These are phyloP conservation scores for Wasmannia auropunctata DNA, from an alignment of 1,140 invertebrate species.

Conservation along the genomic window DNA sequence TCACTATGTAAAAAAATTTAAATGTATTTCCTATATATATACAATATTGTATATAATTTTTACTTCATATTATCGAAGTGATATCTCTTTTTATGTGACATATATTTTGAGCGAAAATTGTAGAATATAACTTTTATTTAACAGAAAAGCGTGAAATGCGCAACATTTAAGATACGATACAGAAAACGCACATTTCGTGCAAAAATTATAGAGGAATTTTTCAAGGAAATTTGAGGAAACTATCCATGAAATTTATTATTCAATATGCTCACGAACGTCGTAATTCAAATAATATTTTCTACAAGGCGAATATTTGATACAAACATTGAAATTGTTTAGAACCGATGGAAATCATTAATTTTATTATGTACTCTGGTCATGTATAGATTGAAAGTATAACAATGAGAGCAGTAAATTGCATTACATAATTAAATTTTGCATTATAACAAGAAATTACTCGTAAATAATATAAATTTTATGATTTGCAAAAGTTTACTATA, in stretches of 20 bases:
- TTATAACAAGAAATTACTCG: neutral
- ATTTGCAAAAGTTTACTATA: neutral
- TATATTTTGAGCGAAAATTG: neutral
- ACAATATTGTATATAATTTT: neutral
- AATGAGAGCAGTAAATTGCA: neutral
- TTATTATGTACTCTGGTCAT: neutral
- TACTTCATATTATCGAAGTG: neutral
- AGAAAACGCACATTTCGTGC: neutral
- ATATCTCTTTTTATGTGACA: too few species aligned
- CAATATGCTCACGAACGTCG: neutral
- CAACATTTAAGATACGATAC: neutral
- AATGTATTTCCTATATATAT: neutral
- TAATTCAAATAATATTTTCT: neutral
- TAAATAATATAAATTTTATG: neutral
- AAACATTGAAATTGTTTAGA: neutral
- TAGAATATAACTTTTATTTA: neutral
- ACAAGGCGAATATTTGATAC: neutral
- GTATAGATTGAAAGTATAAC: neutral
- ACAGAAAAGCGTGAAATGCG: neutral
- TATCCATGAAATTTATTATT: conserved; percentile 12
- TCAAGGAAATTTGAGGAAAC: neutral
- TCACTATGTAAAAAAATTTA: neutral
- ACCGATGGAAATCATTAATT: neutral
- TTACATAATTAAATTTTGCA: neutral
- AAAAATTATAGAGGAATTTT: neutral